Evolutionary conservation across 2,797 vertebrate species (phyloP).

Genomic region (Rhadinocentrus ornatus): DNA sequence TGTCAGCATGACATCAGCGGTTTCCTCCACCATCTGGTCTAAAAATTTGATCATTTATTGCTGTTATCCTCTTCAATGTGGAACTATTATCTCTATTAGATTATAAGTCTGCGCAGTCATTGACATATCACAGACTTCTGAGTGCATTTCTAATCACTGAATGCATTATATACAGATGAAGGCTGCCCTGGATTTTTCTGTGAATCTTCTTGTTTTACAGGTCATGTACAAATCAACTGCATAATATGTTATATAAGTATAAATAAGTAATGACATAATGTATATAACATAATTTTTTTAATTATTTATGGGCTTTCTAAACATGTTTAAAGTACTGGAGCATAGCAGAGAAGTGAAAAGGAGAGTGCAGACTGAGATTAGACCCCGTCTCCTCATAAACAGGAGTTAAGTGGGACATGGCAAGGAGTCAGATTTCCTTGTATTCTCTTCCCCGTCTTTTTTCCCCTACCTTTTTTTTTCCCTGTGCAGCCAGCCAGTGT

Average conservation of each 20-base stretch:
- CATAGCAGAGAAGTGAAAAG: constrained; percentile 28
- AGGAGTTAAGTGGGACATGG: constrained; percentile 77
- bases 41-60: constrained; percentile 37
- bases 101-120: constrained; percentile 55
- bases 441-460: constrained; percentile 79
- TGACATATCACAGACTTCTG: constrained; percentile 24
- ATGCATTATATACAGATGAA: constrained; percentile 32
- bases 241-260: neutral
- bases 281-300: neutral
- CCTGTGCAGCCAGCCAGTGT: constrained; percentile 81
- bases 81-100: constrained; percentile 63
- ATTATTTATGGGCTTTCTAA: neutral
- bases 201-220: constrained; percentile 25
- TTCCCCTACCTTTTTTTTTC: constrained; percentile 77
- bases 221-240: constrained; percentile 34
- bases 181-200: constrained; percentile 23
- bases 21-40: constrained; percentile 31
- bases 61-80: constrained; percentile 43
- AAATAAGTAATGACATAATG: neutral
- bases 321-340: constrained; percentile 13
- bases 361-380: constrained; percentile 54
- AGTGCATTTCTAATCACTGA: constrained; percentile 53
- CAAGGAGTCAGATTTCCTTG: constrained; percentile 84
- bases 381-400: constrained; percentile 75
- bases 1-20: constrained; percentile 26